Percentiles rank a stretch among this genome's conserved stretches.
These are phyloP conservation scores for Mus spretus DNA, from an alignment of 2,797 vertebrate genomes.

Conservation along the genomic window DNA sequence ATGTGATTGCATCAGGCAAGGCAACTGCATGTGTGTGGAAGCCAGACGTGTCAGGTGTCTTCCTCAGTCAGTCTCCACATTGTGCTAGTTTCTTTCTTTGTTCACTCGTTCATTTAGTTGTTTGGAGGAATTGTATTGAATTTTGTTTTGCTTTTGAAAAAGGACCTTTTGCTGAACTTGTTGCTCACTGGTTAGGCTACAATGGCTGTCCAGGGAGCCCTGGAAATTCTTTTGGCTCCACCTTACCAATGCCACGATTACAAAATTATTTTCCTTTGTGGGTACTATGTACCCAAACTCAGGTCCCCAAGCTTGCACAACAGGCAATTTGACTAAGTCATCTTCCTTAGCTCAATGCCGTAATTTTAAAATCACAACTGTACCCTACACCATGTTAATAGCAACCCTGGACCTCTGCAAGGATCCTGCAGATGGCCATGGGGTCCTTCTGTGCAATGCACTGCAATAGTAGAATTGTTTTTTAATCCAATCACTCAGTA, in stretches of 20 bases:
- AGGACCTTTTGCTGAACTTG: background rate
- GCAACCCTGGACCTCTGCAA: background rate
- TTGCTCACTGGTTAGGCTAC: background rate
- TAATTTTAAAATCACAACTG: background rate
- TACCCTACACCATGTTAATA: background rate
- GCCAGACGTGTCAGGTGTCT: background rate
- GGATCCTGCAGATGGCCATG: background rate
- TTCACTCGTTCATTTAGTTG: background rate
- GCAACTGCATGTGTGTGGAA: background rate
- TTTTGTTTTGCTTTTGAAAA: background rate
- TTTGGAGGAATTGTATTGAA: background rate
- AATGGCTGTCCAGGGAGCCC: background rate
- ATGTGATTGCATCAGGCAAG: background rate
- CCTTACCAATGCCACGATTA: background rate
- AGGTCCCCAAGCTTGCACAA: background rate
- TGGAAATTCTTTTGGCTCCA: background rate
- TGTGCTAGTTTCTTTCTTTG: background rate
- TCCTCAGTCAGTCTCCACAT: background rate
- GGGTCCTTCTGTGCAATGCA: background rate
- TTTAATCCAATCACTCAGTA: background rate
- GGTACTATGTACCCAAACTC: background rate
- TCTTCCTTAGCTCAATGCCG: background rate
- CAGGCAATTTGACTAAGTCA: background rate
- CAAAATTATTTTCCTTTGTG: background rate
- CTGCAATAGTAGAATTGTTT: constrained; percentile 15